phyloP scores from a whole-genome alignment of 1,140 invertebrate species.

The Chrysoperla carnea region DNA sequence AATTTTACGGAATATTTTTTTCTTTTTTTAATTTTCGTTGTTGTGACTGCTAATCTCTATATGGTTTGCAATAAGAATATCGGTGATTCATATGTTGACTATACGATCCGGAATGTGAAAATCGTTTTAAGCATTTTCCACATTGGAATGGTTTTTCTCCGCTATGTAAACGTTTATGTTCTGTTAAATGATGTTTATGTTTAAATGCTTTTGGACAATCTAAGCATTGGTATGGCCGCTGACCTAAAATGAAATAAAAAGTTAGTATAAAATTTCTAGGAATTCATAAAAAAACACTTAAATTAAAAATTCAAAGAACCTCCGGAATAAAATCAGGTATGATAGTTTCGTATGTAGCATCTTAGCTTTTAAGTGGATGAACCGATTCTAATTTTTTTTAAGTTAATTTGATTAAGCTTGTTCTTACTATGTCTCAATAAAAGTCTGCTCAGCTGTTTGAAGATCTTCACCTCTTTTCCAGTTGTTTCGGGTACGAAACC shows the following conservation, averaged over 20 bases:
- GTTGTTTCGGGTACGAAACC: too few species aligned
- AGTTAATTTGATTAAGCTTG: too few species aligned
- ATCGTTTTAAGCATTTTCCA: slow-evolving; percentile 95
- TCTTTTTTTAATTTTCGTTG: too few species aligned
- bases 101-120: slow-evolving; percentile 98
- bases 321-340: not conserved
- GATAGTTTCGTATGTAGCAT: not conserved
- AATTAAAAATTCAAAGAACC: slow-evolving; percentile 6
- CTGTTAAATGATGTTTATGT: slow-evolving; percentile 98
- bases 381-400: too few species aligned
- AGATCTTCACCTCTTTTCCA: too few species aligned
- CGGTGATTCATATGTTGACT: slow-evolving; percentile 99
- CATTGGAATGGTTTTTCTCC: slow-evolving; percentile 99
- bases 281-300: slow-evolving; percentile 5
- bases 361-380: too few species aligned
- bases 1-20: too few species aligned
- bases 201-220: slow-evolving; percentile 99
- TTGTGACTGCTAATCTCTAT: slow-evolving; percentile 44
- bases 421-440: too few species aligned
- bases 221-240: slow-evolving; percentile 95
- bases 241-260: too few species aligned
- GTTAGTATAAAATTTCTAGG: too few species aligned
- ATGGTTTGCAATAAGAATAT: slow-evolving; percentile 92
- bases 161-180: slow-evolving; percentile 95
- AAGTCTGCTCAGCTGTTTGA: not conserved